Evolutionary conservation across 2,888 invertebrate genomes (phyloP), one percentile per base, ranked within the genome.

Genomic region (Heliconius cydno): DNA sequence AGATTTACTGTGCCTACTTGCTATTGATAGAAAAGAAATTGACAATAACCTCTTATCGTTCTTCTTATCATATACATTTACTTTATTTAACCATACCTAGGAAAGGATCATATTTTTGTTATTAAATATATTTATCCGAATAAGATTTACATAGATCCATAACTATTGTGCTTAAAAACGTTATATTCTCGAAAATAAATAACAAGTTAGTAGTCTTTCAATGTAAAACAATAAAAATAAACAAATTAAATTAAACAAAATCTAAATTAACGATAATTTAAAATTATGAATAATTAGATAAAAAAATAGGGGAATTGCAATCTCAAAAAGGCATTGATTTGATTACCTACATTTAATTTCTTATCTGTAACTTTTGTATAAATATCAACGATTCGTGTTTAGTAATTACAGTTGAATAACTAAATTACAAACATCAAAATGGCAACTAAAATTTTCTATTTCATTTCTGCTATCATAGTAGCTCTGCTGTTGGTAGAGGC

Each of bases 361-460:
- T 60, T 60, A 60, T 60, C 60, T n/a, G 3, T 60, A 12, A n/a
- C 3, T n/a, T 60, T 60, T n/a, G 22, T n/a, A 68, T 68, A 68
- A 68, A 68, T 68, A 68, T n/a, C 5, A 38, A 68, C 34, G 22
- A 68, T 38, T 12, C n/a, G 0, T 38, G 2, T 68, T n/a, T 12
- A 22, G 38, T 5, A 68, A 68, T 13, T n/a, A 38, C 67, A 68
- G 67, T 38, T 38, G 19, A 38, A 38, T 5, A 68, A 68, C n/a
- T 68, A 68, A 38, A 19, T 12, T 38, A 68, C 38, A n/a, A n/a
- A 60, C 60, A 38, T 2, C 38, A 68, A 68, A n/a, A 68, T 68
- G 67, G 67, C 67, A 68, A 38, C 22, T 68, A 68, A 68, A 68
- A n/a, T n/a, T 1, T 68, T 38, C 38, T 68, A 12, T 38, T 68